These are phyloP conservation scores for Stomorhina lunata DNA, from an alignment of 2,888 invertebrate species.

Conservation along the genomic window DNA sequence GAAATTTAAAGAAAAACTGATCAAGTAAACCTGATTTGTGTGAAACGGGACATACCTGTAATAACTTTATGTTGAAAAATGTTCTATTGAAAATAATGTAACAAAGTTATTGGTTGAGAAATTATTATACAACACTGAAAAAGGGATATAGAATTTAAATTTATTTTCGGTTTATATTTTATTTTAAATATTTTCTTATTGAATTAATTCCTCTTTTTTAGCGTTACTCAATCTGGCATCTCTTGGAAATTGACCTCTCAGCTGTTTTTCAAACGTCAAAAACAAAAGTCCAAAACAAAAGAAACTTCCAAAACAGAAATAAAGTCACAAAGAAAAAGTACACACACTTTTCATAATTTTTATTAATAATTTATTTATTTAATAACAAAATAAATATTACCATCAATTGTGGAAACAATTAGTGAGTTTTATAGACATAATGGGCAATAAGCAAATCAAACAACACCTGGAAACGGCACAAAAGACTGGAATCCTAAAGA, in stretches of 20 bases:
- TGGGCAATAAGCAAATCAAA: slow-evolving; percentile 95
- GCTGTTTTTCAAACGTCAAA: slow-evolving; percentile 36
- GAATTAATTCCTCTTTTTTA: no score
- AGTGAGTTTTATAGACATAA: slow-evolving; percentile 74
- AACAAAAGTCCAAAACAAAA: slow-evolving; percentile 27
- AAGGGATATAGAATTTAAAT: no score
- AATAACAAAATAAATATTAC: slow-evolving; percentile 21
- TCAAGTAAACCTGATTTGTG: no score
- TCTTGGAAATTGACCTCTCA: slow-evolving; percentile 2
- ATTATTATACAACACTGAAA: no score
- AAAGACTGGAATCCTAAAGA: slow-evolving; percentile 96
- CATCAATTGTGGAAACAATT: neutral
- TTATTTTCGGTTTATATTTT: no score
- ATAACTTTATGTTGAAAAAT: no score
- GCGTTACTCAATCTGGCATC: slow-evolving; percentile 44
- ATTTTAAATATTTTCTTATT: no score
- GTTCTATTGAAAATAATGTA: no score
- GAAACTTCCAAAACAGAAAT: slow-evolving; percentile 46
- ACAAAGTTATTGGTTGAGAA: no score
- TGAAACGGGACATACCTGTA: no score
- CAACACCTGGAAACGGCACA: slow-evolving; percentile 96
- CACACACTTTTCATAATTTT: neutral
- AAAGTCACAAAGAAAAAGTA: slow-evolving; percentile 23
- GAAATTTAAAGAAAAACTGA: no score
- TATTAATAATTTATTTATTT: slow-evolving; percentile 10